These are phyloP conservation scores for Candoia aspera DNA, from an alignment of 2,113 vertebrate genomes.

Conservation along the genomic window DNA sequence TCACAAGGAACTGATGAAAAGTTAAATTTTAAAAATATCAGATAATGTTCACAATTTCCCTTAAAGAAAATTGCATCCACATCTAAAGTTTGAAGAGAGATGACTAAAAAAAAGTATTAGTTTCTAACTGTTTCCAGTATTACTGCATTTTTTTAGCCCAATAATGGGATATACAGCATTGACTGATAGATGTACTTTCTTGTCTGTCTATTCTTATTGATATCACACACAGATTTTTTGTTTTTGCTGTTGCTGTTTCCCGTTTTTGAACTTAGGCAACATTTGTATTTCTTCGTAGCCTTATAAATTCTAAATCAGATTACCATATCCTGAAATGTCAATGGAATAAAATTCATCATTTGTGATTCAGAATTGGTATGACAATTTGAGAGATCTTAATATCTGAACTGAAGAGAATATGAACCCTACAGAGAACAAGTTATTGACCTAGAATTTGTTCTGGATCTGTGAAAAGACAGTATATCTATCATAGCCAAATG, in stretches of 20 bases:
- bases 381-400: neutral
- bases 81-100: neutral
- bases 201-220: neutral
- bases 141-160: neutral
- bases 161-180: neutral
- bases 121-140: neutral
- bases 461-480: neutral
- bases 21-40: too few species aligned
- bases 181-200: neutral
- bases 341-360: too few species aligned
- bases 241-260: too few species aligned
- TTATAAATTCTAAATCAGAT: neutral
- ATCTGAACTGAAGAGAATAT: neutral
- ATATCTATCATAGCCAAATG: neutral
- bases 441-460: rapidly evolving
- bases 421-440: neutral
- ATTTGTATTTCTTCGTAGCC: neutral
- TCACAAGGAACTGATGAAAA: too few species aligned
- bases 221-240: neutral
- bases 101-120: neutral
- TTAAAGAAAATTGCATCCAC: neutral
- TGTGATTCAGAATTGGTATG: neutral
- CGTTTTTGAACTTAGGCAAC: neutral
- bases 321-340: neutral
- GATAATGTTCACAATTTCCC: neutral